Evolutionary conservation across 2,888 invertebrate species (phyloP).

Genomic region (Lithophane semibrunnea): DNA sequence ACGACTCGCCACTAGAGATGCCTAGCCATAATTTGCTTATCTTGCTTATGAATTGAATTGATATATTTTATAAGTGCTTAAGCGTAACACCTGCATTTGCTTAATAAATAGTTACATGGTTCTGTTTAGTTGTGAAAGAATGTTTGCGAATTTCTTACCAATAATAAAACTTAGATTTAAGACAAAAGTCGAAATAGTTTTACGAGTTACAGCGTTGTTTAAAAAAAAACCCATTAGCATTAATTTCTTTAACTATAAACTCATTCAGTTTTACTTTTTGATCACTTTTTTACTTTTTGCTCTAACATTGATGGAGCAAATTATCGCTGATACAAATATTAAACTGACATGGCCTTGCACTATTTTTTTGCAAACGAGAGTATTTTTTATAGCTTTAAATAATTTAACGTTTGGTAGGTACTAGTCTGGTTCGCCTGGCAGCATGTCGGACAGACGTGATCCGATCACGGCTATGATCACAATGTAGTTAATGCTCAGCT

Average conservation of each 20-base stretch:
- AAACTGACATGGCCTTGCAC: conserved; percentile 23
- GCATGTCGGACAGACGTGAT: conserved; percentile 52
- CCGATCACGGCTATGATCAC: conserved; percentile 36
- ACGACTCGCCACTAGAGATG: conserved; percentile 54
- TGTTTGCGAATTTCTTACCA: neutral
- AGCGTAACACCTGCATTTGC: conserved; percentile 31
- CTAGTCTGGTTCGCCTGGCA: conserved; percentile 34
- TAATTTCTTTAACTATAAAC: neutral
- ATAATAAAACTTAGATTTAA: neutral
- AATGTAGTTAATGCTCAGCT: conserved; percentile 52
- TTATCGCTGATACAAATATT: neutral
- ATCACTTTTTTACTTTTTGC: neutral
- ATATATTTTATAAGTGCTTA: conserved; percentile 38
- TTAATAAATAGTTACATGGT: conserved; percentile 2
- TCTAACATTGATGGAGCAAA: neutral
- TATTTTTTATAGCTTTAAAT: conserved; percentile 12
- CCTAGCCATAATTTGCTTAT: conserved; percentile 53
- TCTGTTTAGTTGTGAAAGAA: neutral
- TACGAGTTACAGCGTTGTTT: neutral
- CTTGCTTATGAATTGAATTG: conserved; percentile 54
- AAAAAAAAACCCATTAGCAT: neutral
- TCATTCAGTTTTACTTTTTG: neutral
- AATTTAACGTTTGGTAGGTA: conserved; percentile 10
- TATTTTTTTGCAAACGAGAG: conserved; percentile 32
- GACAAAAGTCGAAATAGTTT: neutral